Percentiles rank a stretch among this genome's conserved stretches.
Conservation (phyloP, 2,888 invertebrate species). For the Carcina quercana region DNA sequence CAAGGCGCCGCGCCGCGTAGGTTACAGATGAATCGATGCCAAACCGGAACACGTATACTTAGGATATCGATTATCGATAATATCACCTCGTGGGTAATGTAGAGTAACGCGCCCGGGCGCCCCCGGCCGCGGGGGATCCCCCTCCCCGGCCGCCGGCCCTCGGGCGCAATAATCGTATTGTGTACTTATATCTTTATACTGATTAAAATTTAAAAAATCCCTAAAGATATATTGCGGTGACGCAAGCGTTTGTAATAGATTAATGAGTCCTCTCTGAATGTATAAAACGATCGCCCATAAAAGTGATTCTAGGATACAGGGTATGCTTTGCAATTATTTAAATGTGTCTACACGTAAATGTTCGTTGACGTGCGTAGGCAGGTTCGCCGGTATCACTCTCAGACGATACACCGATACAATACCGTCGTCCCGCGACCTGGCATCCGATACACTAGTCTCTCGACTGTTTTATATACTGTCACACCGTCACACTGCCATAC, state of each 20-base stretch:
- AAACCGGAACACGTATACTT: conserved; percentile 67
- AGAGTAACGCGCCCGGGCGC: conserved; percentile 52
- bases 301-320: conserved; percentile 94
- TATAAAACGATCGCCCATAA: conserved; percentile 76
- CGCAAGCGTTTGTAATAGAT: conserved; percentile 63
- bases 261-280: conserved; percentile 67
- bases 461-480: conserved; percentile 68
- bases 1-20: conserved; percentile 32
- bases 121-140: conserved; percentile 31
- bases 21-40: conserved; percentile 66
- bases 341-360: conserved; percentile 78
- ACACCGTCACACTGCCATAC: too few species aligned
- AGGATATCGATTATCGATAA: conserved; percentile 60
- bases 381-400: conserved; percentile 50
- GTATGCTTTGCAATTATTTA: conserved; percentile 95
- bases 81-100: conserved; percentile 63
- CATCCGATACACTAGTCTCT: conserved; percentile 68
- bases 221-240: conserved; percentile 61
- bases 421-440: too few species aligned
- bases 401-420: too few species aligned
- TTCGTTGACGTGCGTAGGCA: too few species aligned
- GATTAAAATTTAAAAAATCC: conserved; percentile 55
- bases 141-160: conserved; percentile 25
- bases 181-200: conserved; percentile 65
- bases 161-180: conserved; percentile 49